Evolutionary conservation across 2,797 vertebrate species (phyloP), one percentile per base, ranked within the genome.

Genomic region (Bufotes viridis): DNA sequence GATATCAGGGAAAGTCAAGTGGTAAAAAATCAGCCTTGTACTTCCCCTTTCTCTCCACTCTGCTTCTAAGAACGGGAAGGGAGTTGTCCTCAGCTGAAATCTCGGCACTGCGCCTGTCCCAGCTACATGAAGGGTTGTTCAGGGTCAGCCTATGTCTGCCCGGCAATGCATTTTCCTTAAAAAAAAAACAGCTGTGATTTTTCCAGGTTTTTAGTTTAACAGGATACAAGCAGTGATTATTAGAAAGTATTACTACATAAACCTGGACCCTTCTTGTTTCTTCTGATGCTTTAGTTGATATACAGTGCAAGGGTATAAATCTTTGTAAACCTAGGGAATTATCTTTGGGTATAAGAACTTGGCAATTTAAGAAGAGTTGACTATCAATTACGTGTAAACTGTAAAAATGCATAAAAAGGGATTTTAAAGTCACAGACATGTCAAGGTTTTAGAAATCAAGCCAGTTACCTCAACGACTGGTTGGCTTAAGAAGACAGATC

Each of bases 71-170:
- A 83, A 89, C 61, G 88, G 88, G 88, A 89, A 89, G 88, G 88
- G 88, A 83, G 88, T 89, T 89, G 88, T 89, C 88, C 81, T 78
- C 26, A 86, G 51, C 74, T 86, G 70, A 89, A 89, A 86, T 89
- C 88, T 87, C 84, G 84, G 88, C 88, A 60, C 84, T 83, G 22
- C 24, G 84, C 88, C 88, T 89, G 81, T 83, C 84, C 85, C 63
- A 76, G 24, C 65, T 86, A 82, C 65, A 87, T 83, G 60, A 70
- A 89, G 81, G 88, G 88, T 89, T 89, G 88, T 89, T 89, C 79
- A 78, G 88, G 88, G 88, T 89, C 84, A 89, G n/a, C 51, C 83
- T 82, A 74, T 82, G 84, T 89, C 84, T 89, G 79, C 78, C 84
- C 76, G 61, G 49, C 60, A 75, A n/a, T 84, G 63, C 53, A 84